Evolutionary conservation across 2,888 invertebrate species (phyloP).

Genomic region (Cephalotes varians): DNA sequence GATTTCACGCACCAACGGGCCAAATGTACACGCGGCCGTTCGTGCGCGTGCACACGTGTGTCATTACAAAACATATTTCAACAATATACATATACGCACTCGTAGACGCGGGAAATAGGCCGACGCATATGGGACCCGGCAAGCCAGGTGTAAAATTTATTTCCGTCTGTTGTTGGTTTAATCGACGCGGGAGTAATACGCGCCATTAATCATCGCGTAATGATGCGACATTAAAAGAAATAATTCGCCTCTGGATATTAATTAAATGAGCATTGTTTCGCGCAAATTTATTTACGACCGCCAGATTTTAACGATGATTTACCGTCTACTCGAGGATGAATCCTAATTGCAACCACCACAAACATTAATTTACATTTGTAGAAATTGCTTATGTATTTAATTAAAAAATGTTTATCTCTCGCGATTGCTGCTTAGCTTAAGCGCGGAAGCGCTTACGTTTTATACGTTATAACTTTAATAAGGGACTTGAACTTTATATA

Average conservation of each 20-base stretch:
- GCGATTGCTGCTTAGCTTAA: background rate
- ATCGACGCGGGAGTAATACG: conserved; percentile 45
- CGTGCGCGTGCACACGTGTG: conserved; percentile 14
- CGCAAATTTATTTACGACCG: conserved; percentile 42
- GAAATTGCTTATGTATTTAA: conserved; percentile 9
- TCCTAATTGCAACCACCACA: conserved; percentile 29
- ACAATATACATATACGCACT: conserved; percentile 10
- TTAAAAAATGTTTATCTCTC: background rate
- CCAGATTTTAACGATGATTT: conserved; percentile 43
- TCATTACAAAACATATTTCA: conserved; percentile 56
- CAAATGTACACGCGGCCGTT: conserved; percentile 13
- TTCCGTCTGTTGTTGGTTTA: conserved; percentile 47
- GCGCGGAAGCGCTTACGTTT: background rate
- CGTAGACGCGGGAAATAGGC: conserved; percentile 30
- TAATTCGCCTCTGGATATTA: conserved; percentile 51
- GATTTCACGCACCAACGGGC: conserved; percentile 63
- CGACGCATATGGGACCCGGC: conserved; percentile 37
- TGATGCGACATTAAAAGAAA: conserved; percentile 53
- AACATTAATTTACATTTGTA: conserved; percentile 34
- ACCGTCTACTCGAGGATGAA: conserved; percentile 4
- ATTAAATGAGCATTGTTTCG: conserved; percentile 52
- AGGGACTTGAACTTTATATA: background rate
- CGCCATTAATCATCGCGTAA: conserved; percentile 49
- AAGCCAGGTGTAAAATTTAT: conserved; percentile 48
- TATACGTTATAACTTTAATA: background rate